Conservation (phyloP, 2,113 vertebrate genomes). For the Tetrax tetrax region DNA sequence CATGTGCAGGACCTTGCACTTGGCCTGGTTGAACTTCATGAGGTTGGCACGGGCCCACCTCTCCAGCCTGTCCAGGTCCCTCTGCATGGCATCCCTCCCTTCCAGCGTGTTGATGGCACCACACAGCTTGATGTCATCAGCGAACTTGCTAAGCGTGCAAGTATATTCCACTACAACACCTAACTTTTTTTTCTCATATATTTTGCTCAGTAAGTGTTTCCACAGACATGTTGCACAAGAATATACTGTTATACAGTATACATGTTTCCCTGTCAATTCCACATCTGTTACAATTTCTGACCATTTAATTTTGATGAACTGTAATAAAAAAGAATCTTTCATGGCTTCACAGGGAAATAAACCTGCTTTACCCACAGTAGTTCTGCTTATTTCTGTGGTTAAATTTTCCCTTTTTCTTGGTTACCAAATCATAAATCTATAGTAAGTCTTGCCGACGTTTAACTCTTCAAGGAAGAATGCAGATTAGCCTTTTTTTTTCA, state of each 20-base stretch:
- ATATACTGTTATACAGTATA: neutral
- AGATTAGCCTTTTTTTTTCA: neutral
- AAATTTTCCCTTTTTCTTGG: neutral
- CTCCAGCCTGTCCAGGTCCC: too few relatives aligned
- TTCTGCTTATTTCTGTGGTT: neutral
- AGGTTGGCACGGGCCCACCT: too few relatives aligned
- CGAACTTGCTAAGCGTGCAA: too few relatives aligned
- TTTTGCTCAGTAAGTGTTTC: neutral
- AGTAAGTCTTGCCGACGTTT: neutral
- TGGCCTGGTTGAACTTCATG: too few relatives aligned
- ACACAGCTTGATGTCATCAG: too few relatives aligned
- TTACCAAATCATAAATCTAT: neutral
- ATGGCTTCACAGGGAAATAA: neutral
- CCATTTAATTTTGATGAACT: neutral
- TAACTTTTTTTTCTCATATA: neutral
- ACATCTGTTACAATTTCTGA: neutral
- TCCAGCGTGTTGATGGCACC: too few relatives aligned
- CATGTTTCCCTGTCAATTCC: neutral
- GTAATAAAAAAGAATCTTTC: neutral
- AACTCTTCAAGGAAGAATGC: neutral
- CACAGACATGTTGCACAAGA: neutral
- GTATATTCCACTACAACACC: neutral
- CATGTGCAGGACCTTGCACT: too few relatives aligned
- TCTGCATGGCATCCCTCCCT: too few relatives aligned
- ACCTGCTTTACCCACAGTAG: neutral